Base-by-base conservation (phyloP, 2,797 vertebrate genomes). In the Menidia menidia region DNA sequence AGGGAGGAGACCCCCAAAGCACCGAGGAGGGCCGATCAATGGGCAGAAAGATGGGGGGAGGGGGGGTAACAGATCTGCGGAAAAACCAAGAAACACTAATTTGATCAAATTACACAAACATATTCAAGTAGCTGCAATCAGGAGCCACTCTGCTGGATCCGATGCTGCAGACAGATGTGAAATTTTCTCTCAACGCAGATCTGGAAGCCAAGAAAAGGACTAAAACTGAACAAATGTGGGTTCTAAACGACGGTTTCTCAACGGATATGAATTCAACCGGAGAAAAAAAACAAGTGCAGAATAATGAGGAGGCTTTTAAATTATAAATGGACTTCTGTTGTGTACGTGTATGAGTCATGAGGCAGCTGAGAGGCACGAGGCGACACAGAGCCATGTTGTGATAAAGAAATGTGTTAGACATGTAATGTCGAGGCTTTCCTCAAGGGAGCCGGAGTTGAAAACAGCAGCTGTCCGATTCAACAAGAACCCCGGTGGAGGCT, bases 251-350 rank as follows among this genome's bases (percentile, higher is more conserved):
- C 15, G 31, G 48, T 13, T 70, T n/a, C 19, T 67, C 18, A 56
- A 63, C 6, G 39, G 48, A 44, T 66, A 71, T 6, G 35, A 18
- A 42, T 64, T 69, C 10, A 56, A 50, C 3, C n/a, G 48, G 8
- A 3, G 18, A 57, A 30, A 41, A 41, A 45, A 41, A 18, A 56
- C 19, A 73, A 73, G 32, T 48, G 15, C 45, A 48, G 42, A 53
- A 63, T 68, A 86, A 69, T 77, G 45, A 74, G 32, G 35, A 4
- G 11, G 52, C 59, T 58, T 77, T 25, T 42, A 45, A 67, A 78
- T 41, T 74, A 64, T 53, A 63, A 73, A 71, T 60, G 12, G 33
- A 39, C n/a, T 11, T 33, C 39, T 13, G 61, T 43, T 10, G 31
- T 42, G 58, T 41, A 53, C 60, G 25, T 70, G 25, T 70, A 31